Evolutionary conservation across 1,140 invertebrate genomes (phyloP), one percentile per base, ranked within the genome.

Genomic region (Drosophila littoralis): DNA sequence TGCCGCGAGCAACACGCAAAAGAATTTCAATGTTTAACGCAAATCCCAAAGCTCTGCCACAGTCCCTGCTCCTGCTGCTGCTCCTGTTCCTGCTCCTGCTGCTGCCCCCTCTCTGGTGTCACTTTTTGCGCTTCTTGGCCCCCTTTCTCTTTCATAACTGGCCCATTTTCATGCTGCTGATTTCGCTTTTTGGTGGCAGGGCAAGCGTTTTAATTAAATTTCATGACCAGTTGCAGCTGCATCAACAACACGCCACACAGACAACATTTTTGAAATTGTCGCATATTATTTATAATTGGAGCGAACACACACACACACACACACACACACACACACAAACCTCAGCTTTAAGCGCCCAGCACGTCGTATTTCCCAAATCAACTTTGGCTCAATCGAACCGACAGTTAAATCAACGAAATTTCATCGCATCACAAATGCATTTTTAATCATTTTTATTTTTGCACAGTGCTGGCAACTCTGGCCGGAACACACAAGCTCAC

Each of bases 171-270:
- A 8, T 58, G 55, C 55, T 32, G 55, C 55, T 35, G 55, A 58
- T 58, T 45, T 32, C 7, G n/a, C 38, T 2, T 28, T 45, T 58
- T 28, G 40, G 7, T 12, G 2, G 40, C 40, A 28, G 7, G n/a
- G 28, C 36, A 52, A 64, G 55, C 55, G 42, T 68, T 77, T 77
- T 77, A 77, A 77, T 77, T 77, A 77, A 77, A 68, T 77, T 77
- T 61, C 70, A 66, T 55, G 61, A 36, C 69, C 69, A 76, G 55
- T 58, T 68, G 70, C 63, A 67, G 38, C 58, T 17, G 36, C 48
- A 65, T 38, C 55, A 51, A 32, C 28, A 42, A 40, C 42, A 22
- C 17, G 17, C 17, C 17, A 15, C 36, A 59, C 60, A 36, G 61
- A 50, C 50, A 74, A 46, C 28, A 43, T 13, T 8, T 32, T 42